Conservation (phyloP, 2,113 vertebrate genomes). For the Melanerpes formicivorus region DNA sequence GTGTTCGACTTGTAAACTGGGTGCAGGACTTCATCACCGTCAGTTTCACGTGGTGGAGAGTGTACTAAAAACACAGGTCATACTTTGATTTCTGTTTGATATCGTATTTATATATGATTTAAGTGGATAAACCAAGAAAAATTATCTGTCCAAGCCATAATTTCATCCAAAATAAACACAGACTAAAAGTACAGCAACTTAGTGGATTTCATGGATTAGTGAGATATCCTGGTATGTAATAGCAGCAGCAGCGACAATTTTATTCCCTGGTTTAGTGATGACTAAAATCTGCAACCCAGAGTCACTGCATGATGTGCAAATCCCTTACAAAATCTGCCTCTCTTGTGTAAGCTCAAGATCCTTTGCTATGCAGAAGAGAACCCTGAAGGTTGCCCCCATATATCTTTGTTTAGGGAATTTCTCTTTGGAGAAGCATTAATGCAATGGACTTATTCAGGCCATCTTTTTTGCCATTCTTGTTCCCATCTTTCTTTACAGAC, state of each 20-base stretch:
- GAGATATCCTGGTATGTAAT: constrained; percentile 29
- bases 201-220: constrained; percentile 45
- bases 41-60: background rate
- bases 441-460: background rate
- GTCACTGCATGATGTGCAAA: constrained; percentile 33
- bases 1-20: background rate
- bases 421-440: background rate
- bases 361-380: background rate
- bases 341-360: background rate
- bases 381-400: background rate
- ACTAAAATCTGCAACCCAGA: constrained; percentile 46
- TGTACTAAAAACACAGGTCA: background rate
- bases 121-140: constrained; percentile 27
- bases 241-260: constrained; percentile 39
- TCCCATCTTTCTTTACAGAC: background rate
- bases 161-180: constrained; percentile 45
- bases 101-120: constrained; percentile 12
- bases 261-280: constrained; percentile 24
- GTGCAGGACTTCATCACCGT: background rate
- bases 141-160: constrained; percentile 13
- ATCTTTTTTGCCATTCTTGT: background rate
- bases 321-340: constrained; percentile 28
- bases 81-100: constrained; percentile 14
- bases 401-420: background rate
- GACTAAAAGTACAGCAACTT: constrained; percentile 20